Evolutionary conservation across 2,888 invertebrate species (phyloP).

Genomic region (Cantharis nigra): DNA sequence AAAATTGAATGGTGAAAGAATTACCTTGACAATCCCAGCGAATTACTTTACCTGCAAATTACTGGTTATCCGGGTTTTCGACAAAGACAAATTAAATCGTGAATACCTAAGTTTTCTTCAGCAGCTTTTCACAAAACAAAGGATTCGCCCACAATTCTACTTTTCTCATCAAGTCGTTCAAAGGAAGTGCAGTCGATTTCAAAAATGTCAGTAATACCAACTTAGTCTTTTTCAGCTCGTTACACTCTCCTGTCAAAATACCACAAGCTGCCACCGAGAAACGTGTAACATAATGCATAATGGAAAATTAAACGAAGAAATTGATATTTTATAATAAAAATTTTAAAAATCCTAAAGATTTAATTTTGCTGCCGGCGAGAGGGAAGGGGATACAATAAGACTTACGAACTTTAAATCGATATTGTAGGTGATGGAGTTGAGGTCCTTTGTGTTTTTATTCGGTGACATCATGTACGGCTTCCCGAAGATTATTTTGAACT

Average conservation of each 20-base stretch:
- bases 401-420: not conserved
- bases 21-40: no score
- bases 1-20: no score
- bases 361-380: not conserved
- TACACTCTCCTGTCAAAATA: not conserved
- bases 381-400: not conserved
- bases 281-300: not conserved
- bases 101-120: no score
- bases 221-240: no score
- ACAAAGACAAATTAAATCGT: no score
- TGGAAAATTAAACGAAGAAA: not conserved
- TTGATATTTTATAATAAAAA: not conserved
- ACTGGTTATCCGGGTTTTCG: no score
- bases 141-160: no score
- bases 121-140: no score
- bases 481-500: not conserved
- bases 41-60: no score
- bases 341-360: not conserved
- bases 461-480: not conserved
- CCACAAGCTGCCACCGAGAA: not conserved
- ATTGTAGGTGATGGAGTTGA: not conserved
- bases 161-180: no score
- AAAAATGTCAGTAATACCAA: no score
- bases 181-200: no score
- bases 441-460: not conserved